Conservation (phyloP, 1,140 invertebrate genomes). For the Drosophila sulfurigaster region DNA sequence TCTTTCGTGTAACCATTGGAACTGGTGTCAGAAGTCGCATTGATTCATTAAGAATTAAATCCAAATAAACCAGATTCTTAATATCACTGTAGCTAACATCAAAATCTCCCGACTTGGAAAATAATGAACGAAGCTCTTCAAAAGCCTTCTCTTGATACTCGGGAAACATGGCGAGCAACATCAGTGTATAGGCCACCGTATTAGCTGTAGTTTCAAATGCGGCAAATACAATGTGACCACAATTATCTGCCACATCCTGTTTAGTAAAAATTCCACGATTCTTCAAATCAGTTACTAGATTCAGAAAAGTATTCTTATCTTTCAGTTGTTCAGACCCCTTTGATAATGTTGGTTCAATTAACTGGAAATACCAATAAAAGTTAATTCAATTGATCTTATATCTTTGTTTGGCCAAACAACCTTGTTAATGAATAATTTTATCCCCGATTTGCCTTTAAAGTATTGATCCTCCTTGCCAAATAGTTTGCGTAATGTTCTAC, state of each 20-base stretch:
- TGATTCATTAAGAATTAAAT: slow-evolving; percentile 88
- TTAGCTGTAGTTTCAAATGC: slow-evolving; percentile 81
- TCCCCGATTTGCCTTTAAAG: slow-evolving; percentile 51
- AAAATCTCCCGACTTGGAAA: slow-evolving; percentile 84
- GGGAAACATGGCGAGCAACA: slow-evolving; percentile 76
- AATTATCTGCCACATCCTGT: slow-evolving; percentile 66
- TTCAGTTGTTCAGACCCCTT: slow-evolving; percentile 7
- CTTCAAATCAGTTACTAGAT: slow-evolving; percentile 48
- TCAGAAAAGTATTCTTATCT: neutral
- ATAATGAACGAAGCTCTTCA: slow-evolving; percentile 87
- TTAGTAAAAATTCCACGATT: slow-evolving; percentile 61
- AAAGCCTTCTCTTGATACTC: slow-evolving; percentile 86
- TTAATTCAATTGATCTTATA: neutral
- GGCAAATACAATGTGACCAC: slow-evolving; percentile 74
- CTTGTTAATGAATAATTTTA: slow-evolving; percentile 64
- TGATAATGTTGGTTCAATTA: no score
- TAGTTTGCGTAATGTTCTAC: slow-evolving; percentile 47
- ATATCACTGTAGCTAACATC: slow-evolving; percentile 86
- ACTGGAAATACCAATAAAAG: slow-evolving; percentile 13
- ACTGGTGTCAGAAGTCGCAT: slow-evolving; percentile 85
- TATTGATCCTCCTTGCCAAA: slow-evolving; percentile 59
- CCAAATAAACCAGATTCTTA: slow-evolving; percentile 88
- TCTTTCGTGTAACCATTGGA: slow-evolving; percentile 67
- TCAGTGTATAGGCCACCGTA: slow-evolving; percentile 63
- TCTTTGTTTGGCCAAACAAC: slow-evolving; percentile 6